A percentile compares a stretch with the other conserved stretches of the same genome.
Evolutionary conservation across 2,797 vertebrate genomes (phyloP).

Genomic region (Sebastes itinus): DNA sequence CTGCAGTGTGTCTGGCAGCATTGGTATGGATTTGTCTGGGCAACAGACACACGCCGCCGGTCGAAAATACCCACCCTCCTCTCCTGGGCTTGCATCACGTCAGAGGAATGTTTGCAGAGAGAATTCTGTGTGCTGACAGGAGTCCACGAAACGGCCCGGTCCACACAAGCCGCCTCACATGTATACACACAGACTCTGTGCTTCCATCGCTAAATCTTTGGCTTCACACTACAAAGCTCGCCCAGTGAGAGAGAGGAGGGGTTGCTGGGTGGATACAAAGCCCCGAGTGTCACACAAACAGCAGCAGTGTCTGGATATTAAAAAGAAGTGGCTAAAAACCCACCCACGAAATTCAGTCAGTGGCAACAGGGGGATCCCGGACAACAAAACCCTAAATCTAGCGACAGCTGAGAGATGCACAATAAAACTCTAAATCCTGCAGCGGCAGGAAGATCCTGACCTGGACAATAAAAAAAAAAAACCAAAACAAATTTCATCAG

Average conservation of each 20-base stretch:
- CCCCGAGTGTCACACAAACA: slow-evolving; percentile 57
- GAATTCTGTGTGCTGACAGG: slow-evolving; percentile 66
- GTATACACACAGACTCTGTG: slow-evolving; percentile 24
- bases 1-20: slow-evolving; percentile 15
- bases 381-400: slow-evolving; percentile 46
- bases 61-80: slow-evolving; percentile 22
- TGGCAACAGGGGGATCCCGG: slow-evolving; percentile 34
- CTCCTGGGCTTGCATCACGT: slow-evolving; percentile 55
- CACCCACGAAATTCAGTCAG: slow-evolving; percentile 42
- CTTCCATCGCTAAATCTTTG: slow-evolving; percentile 60
- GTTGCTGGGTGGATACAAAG: slow-evolving; percentile 44
- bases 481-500: slow-evolving; percentile 33
- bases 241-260: slow-evolving; percentile 14
- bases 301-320: slow-evolving; percentile 55
- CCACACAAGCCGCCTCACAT: slow-evolving; percentile 32
- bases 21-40: slow-evolving; percentile 51
- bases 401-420: slow-evolving; percentile 37
- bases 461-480: slow-evolving; percentile 21
- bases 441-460: slow-evolving; percentile 2
- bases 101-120: slow-evolving; percentile 74
- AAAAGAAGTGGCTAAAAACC: slow-evolving; percentile 35
- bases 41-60: slow-evolving; percentile 13
- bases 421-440: slow-evolving; percentile 32
- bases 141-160: slow-evolving; percentile 48
- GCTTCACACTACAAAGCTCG: slow-evolving; percentile 49